Percentiles rank a stretch among this genome's conserved stretches.
Conservation (phyloP, 2,113 vertebrate genomes). For the Nanorana parkeri region DNA sequence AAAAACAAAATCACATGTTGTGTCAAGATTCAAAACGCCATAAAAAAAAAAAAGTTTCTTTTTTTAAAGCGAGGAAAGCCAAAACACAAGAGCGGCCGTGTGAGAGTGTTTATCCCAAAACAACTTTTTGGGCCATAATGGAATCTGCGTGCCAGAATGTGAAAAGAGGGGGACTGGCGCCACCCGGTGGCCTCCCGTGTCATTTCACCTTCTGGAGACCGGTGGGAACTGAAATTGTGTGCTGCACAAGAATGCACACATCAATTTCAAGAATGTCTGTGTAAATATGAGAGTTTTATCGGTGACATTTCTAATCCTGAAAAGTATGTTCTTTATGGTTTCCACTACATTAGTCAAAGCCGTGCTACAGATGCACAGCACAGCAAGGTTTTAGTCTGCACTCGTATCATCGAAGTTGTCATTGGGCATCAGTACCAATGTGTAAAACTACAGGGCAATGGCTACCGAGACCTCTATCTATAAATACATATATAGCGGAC, state of each 20-base stretch:
- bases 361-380: too few species aligned
- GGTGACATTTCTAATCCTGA: neutral
- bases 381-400: too few species aligned
- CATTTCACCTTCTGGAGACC: neutral
- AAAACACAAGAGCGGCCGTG: conserved; percentile 57
- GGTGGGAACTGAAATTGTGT: neutral
- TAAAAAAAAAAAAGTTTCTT: conserved; percentile 59
- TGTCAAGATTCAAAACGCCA: conserved; percentile 35
- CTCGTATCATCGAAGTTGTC: too few species aligned
- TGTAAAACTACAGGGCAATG: too few species aligned
- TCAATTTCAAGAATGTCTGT: conserved; percentile 25
- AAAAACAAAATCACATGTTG: conserved; percentile 38
- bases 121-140: conserved; percentile 39
- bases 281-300: neutral
- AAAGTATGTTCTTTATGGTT: too few species aligned
- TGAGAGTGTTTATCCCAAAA: conserved; percentile 45
- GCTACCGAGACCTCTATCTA: too few species aligned
- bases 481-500: too few species aligned
- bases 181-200: neutral
- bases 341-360: too few species aligned
- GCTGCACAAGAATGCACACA: conserved; percentile 6
- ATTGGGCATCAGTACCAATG: too few species aligned
- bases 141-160: neutral
- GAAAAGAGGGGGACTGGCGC: neutral
- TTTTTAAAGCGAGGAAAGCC: conserved; percentile 61